Base-by-base conservation (phyloP, 2,888 invertebrate species). In the Hesperia comma region DNA sequence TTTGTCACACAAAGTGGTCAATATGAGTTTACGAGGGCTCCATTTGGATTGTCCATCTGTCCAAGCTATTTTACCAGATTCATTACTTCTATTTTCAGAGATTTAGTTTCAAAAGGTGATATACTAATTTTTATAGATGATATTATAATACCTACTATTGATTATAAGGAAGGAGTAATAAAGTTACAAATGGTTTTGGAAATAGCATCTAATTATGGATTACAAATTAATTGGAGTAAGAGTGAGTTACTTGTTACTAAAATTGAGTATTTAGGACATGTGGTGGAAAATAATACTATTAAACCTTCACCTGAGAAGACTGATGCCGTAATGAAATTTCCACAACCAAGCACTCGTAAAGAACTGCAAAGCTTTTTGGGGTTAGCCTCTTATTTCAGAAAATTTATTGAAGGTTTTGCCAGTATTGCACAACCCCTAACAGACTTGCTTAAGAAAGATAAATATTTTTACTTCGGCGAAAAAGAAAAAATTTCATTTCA, bases 281-380 rank as follows among this genome's bases (percentile, higher is more conserved):
- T 58, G 26, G 19, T 63, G 10, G 53, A 58, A 17, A 60, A 63
- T 7, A 56, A 62, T 6, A 49, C 49, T 12, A 19, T 49, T 8
- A 49, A 19, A 17, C 67, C 67, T 15, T 49, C 49, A 33, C 56
- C 67, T 10, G 61, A 61, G 2, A 67, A 67, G 26, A 46, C 46
- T 17, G 55, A 67, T n/a, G 61, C 55, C 2, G 67, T 67, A 4
- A 40, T 56, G 8, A 54, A n/a, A 32, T 69, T 54, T 21, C 66
- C 66, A 0, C 54, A 67, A 15, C 69, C 66, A 2, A 55, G 1
- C 3, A 67, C 43, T 19, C 6, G n/a, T 1, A 67, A 67, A 33
- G 60, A 69, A 19, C 1, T 69, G 7, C 54, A 69, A n/a, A 60
- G 58, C 8, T 67, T 69, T 32, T 6, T 67, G 1, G 69, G 67